phyloP scores from a whole-genome alignment of 2,113 vertebrate genomes.

The Oreocharis arfaki region DNA sequence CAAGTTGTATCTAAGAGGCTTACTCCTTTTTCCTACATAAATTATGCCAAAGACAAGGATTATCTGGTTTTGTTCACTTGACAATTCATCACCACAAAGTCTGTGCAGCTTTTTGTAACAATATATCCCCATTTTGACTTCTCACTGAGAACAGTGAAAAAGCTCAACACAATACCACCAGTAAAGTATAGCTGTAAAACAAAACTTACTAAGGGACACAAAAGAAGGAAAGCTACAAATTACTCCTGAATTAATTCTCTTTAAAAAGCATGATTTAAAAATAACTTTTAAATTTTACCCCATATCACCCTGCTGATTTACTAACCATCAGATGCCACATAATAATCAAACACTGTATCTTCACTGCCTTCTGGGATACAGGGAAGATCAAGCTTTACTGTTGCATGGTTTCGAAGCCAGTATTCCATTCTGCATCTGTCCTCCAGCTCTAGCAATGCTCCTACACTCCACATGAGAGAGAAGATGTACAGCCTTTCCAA shows the following conservation, averaged over 20 bases:
- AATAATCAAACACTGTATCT: slow-evolving; percentile 88
- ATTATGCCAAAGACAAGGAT: neutral
- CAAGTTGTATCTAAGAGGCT: neutral
- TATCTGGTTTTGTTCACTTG: neutral
- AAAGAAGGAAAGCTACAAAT: neutral
- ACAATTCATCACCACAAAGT: neutral
- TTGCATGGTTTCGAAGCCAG: slow-evolving; percentile 79
- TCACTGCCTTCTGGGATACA: slow-evolving; percentile 66
- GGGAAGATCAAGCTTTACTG: slow-evolving; percentile 77
- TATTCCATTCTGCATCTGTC: slow-evolving; percentile 83
- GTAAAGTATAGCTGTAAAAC: neutral
- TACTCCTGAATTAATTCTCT: neutral
- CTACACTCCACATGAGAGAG: slow-evolving; percentile 92
- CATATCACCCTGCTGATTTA: neutral
- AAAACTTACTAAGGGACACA: neutral
- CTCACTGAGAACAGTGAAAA: neutral
- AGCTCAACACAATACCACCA: neutral
- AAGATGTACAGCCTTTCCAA: slow-evolving; percentile 89
- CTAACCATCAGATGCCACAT: slow-evolving; percentile 83
- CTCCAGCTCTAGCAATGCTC: slow-evolving; percentile 84
- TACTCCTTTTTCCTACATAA: neutral
- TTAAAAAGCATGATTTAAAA: neutral
- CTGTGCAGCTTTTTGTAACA: neutral
- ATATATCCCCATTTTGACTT: neutral
- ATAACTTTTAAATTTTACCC: neutral